phyloP scores from a whole-genome alignment of 2,888 invertebrate species.

The Folsomia manolachei region DNA sequence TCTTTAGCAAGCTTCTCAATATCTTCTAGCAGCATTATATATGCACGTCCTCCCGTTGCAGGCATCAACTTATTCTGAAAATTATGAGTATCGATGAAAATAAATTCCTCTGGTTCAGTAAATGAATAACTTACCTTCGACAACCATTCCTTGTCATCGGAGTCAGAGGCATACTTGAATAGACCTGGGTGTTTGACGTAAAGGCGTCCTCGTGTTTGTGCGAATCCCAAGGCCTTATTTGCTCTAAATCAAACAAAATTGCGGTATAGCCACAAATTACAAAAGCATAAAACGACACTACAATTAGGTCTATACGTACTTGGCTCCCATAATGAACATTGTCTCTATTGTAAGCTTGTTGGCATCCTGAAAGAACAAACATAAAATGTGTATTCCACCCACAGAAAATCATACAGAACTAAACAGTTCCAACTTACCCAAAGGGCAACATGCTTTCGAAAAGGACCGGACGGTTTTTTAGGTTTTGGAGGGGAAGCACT shows the following conservation, averaged over 20 bases:
- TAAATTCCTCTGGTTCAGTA: too few relatives aligned
- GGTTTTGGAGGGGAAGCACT: conserved; percentile 43
- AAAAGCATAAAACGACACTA: not conserved
- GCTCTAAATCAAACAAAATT: conserved; percentile 54
- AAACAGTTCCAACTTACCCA: too few relatives aligned
- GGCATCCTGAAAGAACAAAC: too few relatives aligned
- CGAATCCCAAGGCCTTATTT: conserved; percentile 70
- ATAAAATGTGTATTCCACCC: too few relatives aligned
- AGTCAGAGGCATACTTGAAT: conserved; percentile 73
- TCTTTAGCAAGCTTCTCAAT: conserved; percentile 70
- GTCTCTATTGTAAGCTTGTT: conserved; percentile 69
- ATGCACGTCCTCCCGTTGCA: conserved; percentile 74
- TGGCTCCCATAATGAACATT: conserved; percentile 75
- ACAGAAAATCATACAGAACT: too few relatives aligned
- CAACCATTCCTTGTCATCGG: conserved; percentile 77
- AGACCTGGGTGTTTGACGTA: conserved; percentile 75
- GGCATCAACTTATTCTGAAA: conserved; percentile 74
- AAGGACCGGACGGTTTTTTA: conserved; percentile 50
- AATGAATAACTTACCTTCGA: too few relatives aligned
- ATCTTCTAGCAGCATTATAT: conserved; percentile 74
- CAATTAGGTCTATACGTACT: conserved; percentile 54
- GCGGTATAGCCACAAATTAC: not conserved
- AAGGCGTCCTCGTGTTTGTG: conserved; percentile 70
- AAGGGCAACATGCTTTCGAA: conserved; percentile 57
- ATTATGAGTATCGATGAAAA: too few relatives aligned